A percentile compares a stretch with the other conserved stretches of the same genome.
Conservation (phyloP, 2,797 vertebrate genomes). For the Gouania willdenowi region DNA sequence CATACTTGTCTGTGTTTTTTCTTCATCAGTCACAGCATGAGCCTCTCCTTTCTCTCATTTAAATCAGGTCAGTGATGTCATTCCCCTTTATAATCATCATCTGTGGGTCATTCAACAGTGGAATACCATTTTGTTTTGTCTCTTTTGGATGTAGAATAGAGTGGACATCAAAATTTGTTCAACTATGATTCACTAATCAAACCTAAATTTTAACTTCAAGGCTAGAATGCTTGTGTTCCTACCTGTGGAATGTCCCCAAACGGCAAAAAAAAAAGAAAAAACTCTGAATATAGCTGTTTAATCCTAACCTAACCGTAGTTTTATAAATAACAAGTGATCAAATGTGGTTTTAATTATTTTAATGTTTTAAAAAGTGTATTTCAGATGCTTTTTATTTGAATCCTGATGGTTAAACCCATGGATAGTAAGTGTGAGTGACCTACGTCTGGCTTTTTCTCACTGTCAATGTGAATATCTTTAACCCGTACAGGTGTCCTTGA, state of each 20-base stretch:
- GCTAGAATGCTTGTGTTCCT: conserved; percentile 50
- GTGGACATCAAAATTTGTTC: conserved; percentile 64
- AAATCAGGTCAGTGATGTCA: conserved; percentile 42
- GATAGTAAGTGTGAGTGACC: not conserved
- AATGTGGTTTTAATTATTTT: not conserved
- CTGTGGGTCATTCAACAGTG: conserved; percentile 70
- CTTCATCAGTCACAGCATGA: conserved; percentile 51
- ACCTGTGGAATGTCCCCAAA: conserved; percentile 73
- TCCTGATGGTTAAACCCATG: not conserved
- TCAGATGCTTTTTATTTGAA: not conserved
- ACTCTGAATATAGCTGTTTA: conserved; percentile 18
- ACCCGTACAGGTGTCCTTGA: conserved; percentile 72
- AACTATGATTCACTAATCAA: conserved; percentile 35
- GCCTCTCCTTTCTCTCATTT: conserved; percentile 33
- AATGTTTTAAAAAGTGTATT: not conserved
- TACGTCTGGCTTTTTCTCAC: no score
- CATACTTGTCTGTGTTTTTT: conserved; percentile 69
- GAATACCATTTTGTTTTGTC: conserved; percentile 71
- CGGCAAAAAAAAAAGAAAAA: conserved; percentile 10
- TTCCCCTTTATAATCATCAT: conserved; percentile 48
- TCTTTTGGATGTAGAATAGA: conserved; percentile 76
- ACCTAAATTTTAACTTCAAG: conserved; percentile 41
- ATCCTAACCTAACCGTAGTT: not conserved
- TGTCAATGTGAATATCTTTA: conserved; percentile 8
- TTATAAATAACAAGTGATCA: not conserved